phyloP scores from a whole-genome alignment of 2,888 invertebrate species.

The Hydrotaea cyrtoneurina region DNA sequence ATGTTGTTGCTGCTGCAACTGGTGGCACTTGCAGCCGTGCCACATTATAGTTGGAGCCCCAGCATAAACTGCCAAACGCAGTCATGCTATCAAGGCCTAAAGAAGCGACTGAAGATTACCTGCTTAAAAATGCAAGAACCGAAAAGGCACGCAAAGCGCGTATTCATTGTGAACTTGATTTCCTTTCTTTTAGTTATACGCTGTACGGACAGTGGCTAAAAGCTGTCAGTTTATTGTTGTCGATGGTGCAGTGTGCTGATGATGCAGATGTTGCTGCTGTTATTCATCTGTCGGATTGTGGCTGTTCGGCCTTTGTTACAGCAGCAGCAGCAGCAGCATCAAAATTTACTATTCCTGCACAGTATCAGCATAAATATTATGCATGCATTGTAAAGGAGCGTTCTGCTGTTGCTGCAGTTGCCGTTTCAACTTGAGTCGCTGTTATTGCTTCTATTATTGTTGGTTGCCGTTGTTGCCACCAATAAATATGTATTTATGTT shows the following conservation, averaged over 20 bases:
- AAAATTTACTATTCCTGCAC: conserved; percentile 53
- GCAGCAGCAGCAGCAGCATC: not conserved
- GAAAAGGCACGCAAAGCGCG: conserved; percentile 33
- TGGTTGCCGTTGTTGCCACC: not conserved
- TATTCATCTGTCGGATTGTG: conserved; percentile 32
- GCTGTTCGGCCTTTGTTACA: conserved; percentile 11
- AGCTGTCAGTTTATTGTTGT: conserved; percentile 64
- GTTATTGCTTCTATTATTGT: not conserved
- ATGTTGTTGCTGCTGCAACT: not conserved
- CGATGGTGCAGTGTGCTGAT: conserved; percentile 10
- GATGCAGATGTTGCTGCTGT: conserved; percentile 38
- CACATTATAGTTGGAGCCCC: not conserved
- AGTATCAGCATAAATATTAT: conserved; percentile 55
- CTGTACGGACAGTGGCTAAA: conserved; percentile 51
- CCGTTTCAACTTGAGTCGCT: not conserved
- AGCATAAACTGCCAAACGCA: not conserved
- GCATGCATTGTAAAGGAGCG: conserved; percentile 29
- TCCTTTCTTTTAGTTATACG: conserved; percentile 16
- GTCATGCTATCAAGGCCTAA: not conserved
- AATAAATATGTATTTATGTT: conserved; percentile 28
- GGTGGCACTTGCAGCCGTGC: not conserved
- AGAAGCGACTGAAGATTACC: conserved; percentile 3
- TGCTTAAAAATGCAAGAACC: conserved; percentile 43
- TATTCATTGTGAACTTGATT: conserved; percentile 1
- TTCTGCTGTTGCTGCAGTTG: not conserved